Percentiles rank a stretch among this genome's conserved stretches.
These are phyloP conservation scores for Pangasius macronema DNA, from an alignment of 2,797 vertebrate genomes.

Conservation along the genomic window DNA sequence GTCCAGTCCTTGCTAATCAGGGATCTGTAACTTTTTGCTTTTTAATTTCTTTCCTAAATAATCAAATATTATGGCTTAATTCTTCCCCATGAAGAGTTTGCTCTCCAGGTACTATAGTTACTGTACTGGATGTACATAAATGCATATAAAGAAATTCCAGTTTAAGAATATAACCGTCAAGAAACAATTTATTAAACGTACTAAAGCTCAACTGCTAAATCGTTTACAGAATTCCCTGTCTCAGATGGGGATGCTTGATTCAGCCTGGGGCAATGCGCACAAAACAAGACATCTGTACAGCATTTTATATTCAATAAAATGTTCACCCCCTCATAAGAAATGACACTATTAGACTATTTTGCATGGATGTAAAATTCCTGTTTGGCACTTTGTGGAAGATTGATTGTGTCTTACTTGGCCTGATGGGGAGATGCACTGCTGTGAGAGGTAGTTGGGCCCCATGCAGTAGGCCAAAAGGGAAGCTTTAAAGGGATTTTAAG, in stretches of 20 bases:
- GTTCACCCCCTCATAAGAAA: background rate
- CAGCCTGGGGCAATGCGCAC: background rate
- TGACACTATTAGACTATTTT: conserved; percentile 38
- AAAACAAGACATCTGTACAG: background rate
- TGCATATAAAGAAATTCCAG: background rate
- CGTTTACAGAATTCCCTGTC: background rate
- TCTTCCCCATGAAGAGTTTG: background rate
- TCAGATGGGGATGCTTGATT: background rate
- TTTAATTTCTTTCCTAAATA: background rate
- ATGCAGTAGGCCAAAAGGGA: conserved; percentile 15
- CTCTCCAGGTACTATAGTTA: background rate
- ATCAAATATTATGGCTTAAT: background rate
- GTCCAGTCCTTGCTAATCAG: background rate
- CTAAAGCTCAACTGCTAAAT: background rate
- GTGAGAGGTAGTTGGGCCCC: conserved; percentile 25
- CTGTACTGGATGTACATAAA: background rate
- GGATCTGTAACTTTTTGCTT: background rate
- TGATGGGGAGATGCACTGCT: background rate
- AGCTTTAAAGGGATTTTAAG: conserved; percentile 31
- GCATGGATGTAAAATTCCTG: conserved; percentile 32
- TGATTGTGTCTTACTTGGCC: conserved; percentile 18
- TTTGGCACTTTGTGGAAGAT: conserved; percentile 22
- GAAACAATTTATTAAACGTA: background rate
- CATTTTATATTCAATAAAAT: background rate
- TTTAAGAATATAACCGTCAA: background rate